phyloP scores from a whole-genome alignment of 2,113 vertebrate genomes.

The Thryonomys swinderianus region DNA sequence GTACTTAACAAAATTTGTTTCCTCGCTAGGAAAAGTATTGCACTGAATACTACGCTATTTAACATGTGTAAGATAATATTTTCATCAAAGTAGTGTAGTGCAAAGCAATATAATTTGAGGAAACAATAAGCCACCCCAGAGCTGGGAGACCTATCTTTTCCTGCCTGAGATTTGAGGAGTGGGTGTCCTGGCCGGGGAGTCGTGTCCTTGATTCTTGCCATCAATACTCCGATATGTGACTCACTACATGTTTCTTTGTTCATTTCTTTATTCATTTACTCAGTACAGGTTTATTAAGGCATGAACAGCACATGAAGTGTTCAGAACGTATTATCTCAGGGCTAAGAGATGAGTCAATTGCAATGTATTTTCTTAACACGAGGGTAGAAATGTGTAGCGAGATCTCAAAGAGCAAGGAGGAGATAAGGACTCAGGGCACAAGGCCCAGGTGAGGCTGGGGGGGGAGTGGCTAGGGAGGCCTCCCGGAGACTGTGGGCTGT shows the following conservation, averaged over 20 bases:
- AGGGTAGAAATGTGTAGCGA: not conserved
- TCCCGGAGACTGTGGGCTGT: not conserved
- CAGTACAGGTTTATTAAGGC: not conserved
- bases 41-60: constrained; percentile 28
- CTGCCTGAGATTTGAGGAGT: constrained; percentile 28
- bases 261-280: not conserved
- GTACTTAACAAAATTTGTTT: constrained; percentile 30
- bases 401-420: not conserved
- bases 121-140: not conserved
- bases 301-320: not conserved
- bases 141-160: not conserved
- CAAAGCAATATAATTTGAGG: not conserved
- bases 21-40: constrained; percentile 23
- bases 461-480: not conserved
- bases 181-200: not conserved
- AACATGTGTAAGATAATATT: constrained; percentile 25
- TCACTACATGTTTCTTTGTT: not conserved
- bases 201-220: not conserved
- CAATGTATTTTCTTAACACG: not conserved
- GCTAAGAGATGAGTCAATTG: not conserved
- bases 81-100: constrained; percentile 28
- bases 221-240: not conserved
- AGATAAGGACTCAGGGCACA: not conserved
- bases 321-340: not conserved
- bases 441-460: not conserved